These are phyloP conservation scores for Synanthedon tipuliformis DNA, from an alignment of 2,888 invertebrate species.

Conservation along the genomic window DNA sequence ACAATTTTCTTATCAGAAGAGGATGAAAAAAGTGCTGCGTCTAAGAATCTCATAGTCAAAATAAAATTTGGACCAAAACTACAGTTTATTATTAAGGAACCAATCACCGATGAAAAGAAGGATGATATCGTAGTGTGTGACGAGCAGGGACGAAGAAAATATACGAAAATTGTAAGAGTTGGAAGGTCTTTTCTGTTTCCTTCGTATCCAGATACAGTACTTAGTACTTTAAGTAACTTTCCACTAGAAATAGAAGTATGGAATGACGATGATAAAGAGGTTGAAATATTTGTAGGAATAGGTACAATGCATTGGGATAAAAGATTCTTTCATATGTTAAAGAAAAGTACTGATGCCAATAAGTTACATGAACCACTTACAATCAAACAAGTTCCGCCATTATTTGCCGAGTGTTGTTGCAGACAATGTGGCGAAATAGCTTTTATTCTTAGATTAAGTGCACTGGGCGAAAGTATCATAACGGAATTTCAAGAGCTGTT, in stretches of 20 bases:
- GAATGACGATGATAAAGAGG: conserved; percentile 50
- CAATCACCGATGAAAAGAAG: conserved; percentile 23
- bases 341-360: conserved; percentile 40
- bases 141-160: conserved; percentile 38
- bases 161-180: conserved; percentile 48
- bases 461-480: conserved; percentile 56
- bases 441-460: conserved; percentile 58
- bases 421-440: conserved; percentile 48
- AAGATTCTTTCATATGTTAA: conserved; percentile 58
- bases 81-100: conserved; percentile 61
- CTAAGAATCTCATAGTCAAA: conserved; percentile 56
- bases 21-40: conserved; percentile 33
- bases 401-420: conserved; percentile 45
- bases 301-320: conserved; percentile 57
- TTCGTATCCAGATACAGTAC: conserved; percentile 52
- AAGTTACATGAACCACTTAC: conserved; percentile 37
- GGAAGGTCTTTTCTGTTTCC: conserved; percentile 69
- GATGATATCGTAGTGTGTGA: conserved; percentile 44
- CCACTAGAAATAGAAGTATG: conserved; percentile 64
- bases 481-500: conserved; percentile 58
- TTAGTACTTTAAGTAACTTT: conserved; percentile 48
- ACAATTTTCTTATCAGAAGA: conserved; percentile 37
- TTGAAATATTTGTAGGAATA: conserved; percentile 50
- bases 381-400: conserved; percentile 33
- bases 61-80: conserved; percentile 59